Evolutionary conservation across 2,888 invertebrate species (phyloP).

Genomic region (Zhengitettix transpicula): DNA sequence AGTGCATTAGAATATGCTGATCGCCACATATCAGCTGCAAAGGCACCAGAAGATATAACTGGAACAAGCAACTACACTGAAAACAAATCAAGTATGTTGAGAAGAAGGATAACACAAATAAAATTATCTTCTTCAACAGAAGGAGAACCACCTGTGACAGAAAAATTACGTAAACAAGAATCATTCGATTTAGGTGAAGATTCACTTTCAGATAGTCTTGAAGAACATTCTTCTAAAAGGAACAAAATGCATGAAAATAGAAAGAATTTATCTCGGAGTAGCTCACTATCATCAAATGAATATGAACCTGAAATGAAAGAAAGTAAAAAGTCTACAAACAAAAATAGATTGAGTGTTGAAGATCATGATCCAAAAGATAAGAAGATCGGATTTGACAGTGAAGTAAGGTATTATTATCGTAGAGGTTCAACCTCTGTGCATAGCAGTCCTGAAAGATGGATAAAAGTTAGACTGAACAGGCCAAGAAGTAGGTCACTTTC

Average conservation of each 20-base stretch:
- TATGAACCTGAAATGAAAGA: background rate
- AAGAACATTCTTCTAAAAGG: background rate
- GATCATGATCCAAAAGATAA: background rate
- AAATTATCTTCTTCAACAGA: background rate
- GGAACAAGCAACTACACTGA: slow-evolving; percentile 6
- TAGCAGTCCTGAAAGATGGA: background rate
- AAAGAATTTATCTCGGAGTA: background rate
- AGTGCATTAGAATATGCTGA: slow-evolving; percentile 14
- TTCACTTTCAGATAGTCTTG: slow-evolving; percentile 3
- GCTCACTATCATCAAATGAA: background rate
- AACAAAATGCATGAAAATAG: background rate
- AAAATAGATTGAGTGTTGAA: too few relatives aligned
- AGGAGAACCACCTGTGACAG: background rate
- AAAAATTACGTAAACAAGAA: background rate
- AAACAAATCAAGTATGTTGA: slow-evolving; percentile 12
- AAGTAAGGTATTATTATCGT: background rate
- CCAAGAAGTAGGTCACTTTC: background rate
- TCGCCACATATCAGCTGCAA: slow-evolving; percentile 3
- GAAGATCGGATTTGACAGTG: background rate
- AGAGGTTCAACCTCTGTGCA: background rate
- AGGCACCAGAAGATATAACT: background rate
- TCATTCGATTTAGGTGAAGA: slow-evolving; percentile 1
- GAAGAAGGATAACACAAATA: slow-evolving; percentile 5
- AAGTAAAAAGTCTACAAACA: background rate
- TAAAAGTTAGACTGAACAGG: background rate